These are phyloP conservation scores for Elysia crispata DNA, from an alignment of 2,888 invertebrate genomes.

Conservation along the genomic window DNA sequence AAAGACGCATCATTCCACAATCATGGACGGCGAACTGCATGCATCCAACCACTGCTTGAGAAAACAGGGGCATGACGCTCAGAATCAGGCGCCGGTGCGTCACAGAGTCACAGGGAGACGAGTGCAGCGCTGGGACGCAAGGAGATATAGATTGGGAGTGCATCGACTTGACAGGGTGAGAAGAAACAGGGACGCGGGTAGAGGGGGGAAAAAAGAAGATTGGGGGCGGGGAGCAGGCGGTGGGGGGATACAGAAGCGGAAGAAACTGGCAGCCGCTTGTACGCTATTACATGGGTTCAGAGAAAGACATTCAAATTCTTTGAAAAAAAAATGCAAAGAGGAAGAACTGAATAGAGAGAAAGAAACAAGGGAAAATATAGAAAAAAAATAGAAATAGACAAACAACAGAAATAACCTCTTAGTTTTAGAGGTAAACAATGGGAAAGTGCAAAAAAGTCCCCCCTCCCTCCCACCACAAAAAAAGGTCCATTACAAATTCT, in stretches of 20 bases:
- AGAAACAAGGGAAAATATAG: background rate
- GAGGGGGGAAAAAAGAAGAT: background rate
- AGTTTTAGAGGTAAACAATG: no score
- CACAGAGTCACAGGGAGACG: background rate
- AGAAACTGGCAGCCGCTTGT: background rate
- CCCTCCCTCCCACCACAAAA: no score
- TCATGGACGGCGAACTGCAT: background rate
- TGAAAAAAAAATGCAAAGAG: background rate
- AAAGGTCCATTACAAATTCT: no score
- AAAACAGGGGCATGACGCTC: background rate
- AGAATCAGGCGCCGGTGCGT: no score
- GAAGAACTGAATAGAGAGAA: background rate
- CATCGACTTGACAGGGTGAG: no score
- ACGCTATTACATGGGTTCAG: background rate
- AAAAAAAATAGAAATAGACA: background rate
- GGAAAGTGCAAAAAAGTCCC: no score
- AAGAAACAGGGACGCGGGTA: background rate
- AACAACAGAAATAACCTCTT: background rate
- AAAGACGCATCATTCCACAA: background rate
- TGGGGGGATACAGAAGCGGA: no score
- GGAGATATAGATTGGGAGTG: no score
- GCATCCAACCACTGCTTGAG: background rate
- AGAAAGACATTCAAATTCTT: background rate
- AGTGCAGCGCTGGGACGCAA: background rate
- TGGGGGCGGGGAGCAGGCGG: conserved; percentile 5